These are phyloP conservation scores for Chromobotia macracanthus DNA, from an alignment of 2,797 vertebrate species.

Conservation along the genomic window DNA sequence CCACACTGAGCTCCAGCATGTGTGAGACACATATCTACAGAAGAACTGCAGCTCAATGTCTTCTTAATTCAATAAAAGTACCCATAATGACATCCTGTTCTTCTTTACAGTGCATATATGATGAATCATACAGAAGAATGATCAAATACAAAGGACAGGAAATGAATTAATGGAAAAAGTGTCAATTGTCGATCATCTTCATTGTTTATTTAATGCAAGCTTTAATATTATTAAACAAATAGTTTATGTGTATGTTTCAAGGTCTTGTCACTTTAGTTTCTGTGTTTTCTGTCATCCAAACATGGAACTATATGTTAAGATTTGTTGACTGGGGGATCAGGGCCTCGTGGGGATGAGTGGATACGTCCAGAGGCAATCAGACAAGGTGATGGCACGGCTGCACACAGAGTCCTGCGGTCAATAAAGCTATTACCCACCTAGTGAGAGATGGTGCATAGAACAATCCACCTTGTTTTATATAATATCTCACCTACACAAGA, in stretches of 20 bases:
- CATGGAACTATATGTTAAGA: no score
- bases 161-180: not conserved
- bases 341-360: conserved; percentile 23
- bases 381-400: conserved; percentile 41
- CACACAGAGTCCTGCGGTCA: conserved; percentile 28
- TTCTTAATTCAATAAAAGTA: not conserved
- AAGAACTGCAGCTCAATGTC: not conserved
- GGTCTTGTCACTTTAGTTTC: no score
- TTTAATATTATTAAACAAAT: no score
- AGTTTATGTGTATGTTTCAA: no score
- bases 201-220: no score
- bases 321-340: not conserved
- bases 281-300: no score
- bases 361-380: conserved; percentile 46
- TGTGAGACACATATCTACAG: not conserved
- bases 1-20: not conserved
- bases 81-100: not conserved
- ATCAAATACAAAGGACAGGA: not conserved
- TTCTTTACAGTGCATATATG: not conserved
- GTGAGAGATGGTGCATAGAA: conserved; percentile 2
- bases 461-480: not conserved
- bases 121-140: not conserved
- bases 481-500: not conserved
- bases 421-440: conserved; percentile 53
- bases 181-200: no score